These are phyloP conservation scores for Papilio glaucus DNA, from an alignment of 1,140 invertebrate genomes.

Conservation along the genomic window DNA sequence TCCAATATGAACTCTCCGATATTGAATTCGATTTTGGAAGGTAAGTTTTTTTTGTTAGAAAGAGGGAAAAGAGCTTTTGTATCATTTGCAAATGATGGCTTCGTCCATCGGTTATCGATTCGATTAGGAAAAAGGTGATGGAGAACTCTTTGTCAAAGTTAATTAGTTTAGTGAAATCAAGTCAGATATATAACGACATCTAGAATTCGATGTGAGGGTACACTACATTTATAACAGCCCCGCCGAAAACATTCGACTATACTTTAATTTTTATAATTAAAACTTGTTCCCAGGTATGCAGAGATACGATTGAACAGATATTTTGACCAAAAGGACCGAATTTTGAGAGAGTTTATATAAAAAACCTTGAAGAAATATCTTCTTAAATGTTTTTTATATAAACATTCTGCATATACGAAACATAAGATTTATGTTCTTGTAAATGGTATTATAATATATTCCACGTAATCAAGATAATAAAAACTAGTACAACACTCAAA, in stretches of 20 bases:
- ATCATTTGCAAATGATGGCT: no score
- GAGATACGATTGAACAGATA: slow-evolving; percentile 87
- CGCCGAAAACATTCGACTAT: no score
- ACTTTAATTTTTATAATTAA: slow-evolving; percentile 18
- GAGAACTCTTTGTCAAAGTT: no score
- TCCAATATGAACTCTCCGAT: slow-evolving; percentile 94
- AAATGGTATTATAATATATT: slow-evolving; percentile 35
- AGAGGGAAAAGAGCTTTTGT: no score
- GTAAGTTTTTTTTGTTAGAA: slow-evolving; percentile 84
- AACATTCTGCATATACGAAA: neutral
- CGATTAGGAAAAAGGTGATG: no score
- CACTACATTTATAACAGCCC: no score
- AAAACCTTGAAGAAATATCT: no score
- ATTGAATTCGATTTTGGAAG: slow-evolving; percentile 97
- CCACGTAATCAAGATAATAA: slow-evolving; percentile 4
- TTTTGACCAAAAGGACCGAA: slow-evolving; percentile 75
- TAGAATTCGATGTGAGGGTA: no score
- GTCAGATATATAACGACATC: no score
- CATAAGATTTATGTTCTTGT: slow-evolving; percentile 4
- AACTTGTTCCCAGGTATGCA: slow-evolving; percentile 84
- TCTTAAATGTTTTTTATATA: no score
- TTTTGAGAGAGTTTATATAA: slow-evolving; percentile 55
- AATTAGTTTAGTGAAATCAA: no score
- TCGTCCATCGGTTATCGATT: no score
- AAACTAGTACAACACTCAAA: slow-evolving; percentile 3